These are phyloP conservation scores for Sinocyclocheilus maitianheensis DNA, from an alignment of 2,113 vertebrate genomes.

Conservation along the genomic window DNA sequence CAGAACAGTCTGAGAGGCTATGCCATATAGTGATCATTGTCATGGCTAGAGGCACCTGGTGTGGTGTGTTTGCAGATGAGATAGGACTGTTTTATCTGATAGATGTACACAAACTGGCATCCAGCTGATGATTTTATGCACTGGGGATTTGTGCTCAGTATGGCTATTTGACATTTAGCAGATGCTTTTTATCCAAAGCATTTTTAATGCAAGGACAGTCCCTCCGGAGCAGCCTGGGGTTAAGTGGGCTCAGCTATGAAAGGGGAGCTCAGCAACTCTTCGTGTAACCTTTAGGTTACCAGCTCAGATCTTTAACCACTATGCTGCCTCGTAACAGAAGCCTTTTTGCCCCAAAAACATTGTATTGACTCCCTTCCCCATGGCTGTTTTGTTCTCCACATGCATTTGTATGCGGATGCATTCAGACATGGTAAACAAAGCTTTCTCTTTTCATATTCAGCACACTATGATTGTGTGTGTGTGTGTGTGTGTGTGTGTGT, in stretches of 20 bases:
- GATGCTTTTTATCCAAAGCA: constrained; percentile 20
- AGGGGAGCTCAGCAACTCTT: constrained; percentile 8
- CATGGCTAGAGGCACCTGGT: neutral
- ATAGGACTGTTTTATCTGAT: neutral
- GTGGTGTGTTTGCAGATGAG: neutral
- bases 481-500: neutral
- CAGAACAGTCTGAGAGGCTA: neutral
- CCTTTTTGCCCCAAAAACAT: constrained; percentile 15
- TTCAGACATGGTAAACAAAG: constrained; percentile 15
- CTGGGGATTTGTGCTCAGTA: constrained; percentile 4
- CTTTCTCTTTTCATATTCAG: constrained; percentile 10
- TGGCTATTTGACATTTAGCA: constrained; percentile 10
- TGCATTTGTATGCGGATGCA: neutral
- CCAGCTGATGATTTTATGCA: neutral
- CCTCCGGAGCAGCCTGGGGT: neutral
- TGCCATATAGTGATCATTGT: neutral
- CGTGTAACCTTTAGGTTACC: constrained; percentile 25
- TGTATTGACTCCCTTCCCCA: constrained; percentile 7
- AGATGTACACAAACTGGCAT: neutral
- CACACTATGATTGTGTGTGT: neutral
- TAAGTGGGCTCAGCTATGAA: neutral
- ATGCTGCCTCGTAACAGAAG: neutral
- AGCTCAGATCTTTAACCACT: constrained; percentile 23
- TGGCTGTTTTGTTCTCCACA: neutral
- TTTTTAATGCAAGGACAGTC: constrained; percentile 17